Conservation (phyloP, 2,888 invertebrate genomes). For the Camponotus fellah region DNA sequence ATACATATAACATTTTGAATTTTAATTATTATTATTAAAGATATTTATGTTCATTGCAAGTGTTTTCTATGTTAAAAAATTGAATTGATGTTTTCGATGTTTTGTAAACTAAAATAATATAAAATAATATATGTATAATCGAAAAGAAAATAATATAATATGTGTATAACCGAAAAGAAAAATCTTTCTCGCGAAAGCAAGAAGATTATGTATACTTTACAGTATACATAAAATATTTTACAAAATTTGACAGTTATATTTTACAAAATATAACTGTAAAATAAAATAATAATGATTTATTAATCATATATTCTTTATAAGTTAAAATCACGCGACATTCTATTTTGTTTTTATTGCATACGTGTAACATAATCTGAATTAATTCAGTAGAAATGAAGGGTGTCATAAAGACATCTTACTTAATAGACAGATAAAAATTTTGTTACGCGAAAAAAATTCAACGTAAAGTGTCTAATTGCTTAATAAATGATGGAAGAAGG, state of each 20-base stretch:
- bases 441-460: neutral
- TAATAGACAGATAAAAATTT: neutral
- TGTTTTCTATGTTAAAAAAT: neutral
- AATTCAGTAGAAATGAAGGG: neutral
- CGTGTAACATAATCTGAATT: neutral
- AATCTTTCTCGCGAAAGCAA: neutral
- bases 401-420: neutral
- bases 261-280: neutral
- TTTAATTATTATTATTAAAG: neutral
- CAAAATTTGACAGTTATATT: neutral
- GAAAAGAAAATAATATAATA: too few relatives aligned
- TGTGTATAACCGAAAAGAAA: too few relatives aligned
- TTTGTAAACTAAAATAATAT: neutral
- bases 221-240: neutral
- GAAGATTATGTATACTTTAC: too few relatives aligned
- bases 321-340: neutral
- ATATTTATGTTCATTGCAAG: neutral
- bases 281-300: neutral
- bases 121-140: too few relatives aligned
- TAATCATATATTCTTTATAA: neutral
- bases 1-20: neutral
- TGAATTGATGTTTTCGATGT: neutral
- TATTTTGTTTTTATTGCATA: neutral
- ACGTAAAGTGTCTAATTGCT: slow-evolving; percentile 30
- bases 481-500: slow-evolving; percentile 60